Base-by-base conservation (phyloP, 2,797 vertebrate species). In the Falco berigora region DNA sequence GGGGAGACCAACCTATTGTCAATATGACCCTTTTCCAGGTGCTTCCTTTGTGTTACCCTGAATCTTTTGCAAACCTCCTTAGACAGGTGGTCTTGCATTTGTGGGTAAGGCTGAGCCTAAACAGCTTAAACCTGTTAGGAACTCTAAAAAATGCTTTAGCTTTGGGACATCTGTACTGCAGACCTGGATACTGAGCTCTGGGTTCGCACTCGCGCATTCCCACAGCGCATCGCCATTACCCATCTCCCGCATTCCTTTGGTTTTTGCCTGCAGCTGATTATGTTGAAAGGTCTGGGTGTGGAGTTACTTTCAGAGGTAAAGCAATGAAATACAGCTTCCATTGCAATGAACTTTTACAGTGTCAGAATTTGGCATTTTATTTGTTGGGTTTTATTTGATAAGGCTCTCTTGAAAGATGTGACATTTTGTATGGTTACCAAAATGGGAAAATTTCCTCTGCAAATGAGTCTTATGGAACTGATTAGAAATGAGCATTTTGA, bases 51-150 rank as follows among this genome's bases (percentile, higher is more conserved):
- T 44, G 44, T 44, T n/a, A 28, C 10, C 59, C 46, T 9, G 1
- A 8, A 15, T 32, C 16, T 59, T 34, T 12, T 5, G 7, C n/a
- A 32, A 79, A 10, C 5, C 13, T 38, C 14, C 5, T 66, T 21
- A 2, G 1, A 0, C 9, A 0, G 0, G 1, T 38, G 18, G 13
- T 23, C 38, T 40, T 38, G 15, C 7, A 2, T 21, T 59, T 68
- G 22, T 19, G 38, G 34, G 28, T 83, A n/a, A 53, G 25, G 4
- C 19, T 10, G 36, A 66, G 27, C 17, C 34, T 55, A 6, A 64
- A 28, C 1, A 32, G 6, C 28, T 55, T 46, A 28, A 24, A 50
- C 24, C 32, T n/a, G 4, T 13, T 23, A 22, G 44, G 25, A 73
- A 24, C 15, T 30, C 24, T 6, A 4, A 46, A 76, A 83, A 40